These are phyloP conservation scores for Sycophila texana DNA, from an alignment of 2,888 invertebrate species.

Conservation along the genomic window DNA sequence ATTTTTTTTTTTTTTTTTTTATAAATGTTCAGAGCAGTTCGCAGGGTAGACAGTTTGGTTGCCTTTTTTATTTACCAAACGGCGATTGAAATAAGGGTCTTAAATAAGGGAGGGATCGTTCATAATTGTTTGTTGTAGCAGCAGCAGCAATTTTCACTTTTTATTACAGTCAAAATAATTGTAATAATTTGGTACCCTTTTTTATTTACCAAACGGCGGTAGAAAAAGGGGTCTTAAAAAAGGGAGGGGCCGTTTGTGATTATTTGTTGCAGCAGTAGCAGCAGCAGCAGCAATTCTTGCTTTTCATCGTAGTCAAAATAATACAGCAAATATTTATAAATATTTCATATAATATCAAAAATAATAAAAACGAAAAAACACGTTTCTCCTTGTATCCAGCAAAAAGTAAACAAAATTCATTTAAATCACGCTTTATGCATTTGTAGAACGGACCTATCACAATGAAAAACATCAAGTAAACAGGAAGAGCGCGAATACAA, in stretches of 20 bases:
- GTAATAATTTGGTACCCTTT: no score
- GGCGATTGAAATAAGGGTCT: constrained; percentile 23
- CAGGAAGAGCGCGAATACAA: neutral
- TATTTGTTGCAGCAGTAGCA: constrained; percentile 11
- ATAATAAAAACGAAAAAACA: neutral
- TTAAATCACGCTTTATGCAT: neutral
- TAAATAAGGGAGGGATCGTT: neutral
- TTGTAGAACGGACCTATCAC: neutral
- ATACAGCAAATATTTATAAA: neutral
- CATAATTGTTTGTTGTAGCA: constrained; percentile 3
- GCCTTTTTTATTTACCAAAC: neutral
- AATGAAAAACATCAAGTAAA: neutral
- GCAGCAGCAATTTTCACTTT: neutral
- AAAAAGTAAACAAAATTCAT: neutral
- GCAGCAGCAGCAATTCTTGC: neutral
- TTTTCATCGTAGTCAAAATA: neutral
- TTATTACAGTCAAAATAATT: no score
- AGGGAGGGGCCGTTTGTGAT: neutral
- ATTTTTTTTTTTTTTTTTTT: no score
- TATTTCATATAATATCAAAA: neutral
- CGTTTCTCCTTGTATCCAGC: neutral
- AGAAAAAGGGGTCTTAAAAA: constrained; percentile 17
- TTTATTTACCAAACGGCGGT: neutral
- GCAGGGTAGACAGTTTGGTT: neutral
- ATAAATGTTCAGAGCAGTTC: constrained; percentile 17